Evolutionary conservation across 2,797 vertebrate species (phyloP), one percentile per base, ranked within the genome.

Genomic region (Trachops cirrhosus): DNA sequence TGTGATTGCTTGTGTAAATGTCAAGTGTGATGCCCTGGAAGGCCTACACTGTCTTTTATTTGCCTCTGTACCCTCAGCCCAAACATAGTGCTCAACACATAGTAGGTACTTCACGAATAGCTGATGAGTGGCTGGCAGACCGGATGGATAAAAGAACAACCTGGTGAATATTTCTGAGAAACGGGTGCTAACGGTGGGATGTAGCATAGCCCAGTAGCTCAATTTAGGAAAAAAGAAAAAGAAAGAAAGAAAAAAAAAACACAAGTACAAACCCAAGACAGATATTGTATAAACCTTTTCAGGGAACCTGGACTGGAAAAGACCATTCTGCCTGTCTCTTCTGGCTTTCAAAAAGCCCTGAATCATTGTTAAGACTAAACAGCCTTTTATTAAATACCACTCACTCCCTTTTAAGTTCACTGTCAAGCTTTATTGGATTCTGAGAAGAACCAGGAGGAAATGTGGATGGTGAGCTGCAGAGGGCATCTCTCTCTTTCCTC

Each of bases 381-480:
- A n/a, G 88, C 57, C 71, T 68, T 95, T 95, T 82, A 92, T 94
- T 97, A 96, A 96, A 90, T 67, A 57, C n/a, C 29, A 11, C 59
- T 82, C 77, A n/a, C 64, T 93, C 85, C 82, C 32, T 62, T 74
- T 78, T 57, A 67, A 91, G 82, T 86, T 73, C 90, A 50, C 82
- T 83, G 85, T 93, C 94, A 88, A 67, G 85, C 90, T 95, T 96
- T 83, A 96, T 89, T 96, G 75, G 88, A 70, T 93, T 92, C 79
- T 73, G 94, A 96, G 67, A 70, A 29, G 74, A 79, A 62, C 32
- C 64, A 41, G 96, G 62, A 86, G 52, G 50, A 73, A 64, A 59
- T 24, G 26, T 48, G 62, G 41, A 10, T 26, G 78, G 52, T 0
- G 3, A 50, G 79, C 75, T n/a, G 1, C 44, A 16, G 57, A 29